Conservation (phyloP, 2,797 vertebrate genomes). For the Lacerta bilineata region DNA sequence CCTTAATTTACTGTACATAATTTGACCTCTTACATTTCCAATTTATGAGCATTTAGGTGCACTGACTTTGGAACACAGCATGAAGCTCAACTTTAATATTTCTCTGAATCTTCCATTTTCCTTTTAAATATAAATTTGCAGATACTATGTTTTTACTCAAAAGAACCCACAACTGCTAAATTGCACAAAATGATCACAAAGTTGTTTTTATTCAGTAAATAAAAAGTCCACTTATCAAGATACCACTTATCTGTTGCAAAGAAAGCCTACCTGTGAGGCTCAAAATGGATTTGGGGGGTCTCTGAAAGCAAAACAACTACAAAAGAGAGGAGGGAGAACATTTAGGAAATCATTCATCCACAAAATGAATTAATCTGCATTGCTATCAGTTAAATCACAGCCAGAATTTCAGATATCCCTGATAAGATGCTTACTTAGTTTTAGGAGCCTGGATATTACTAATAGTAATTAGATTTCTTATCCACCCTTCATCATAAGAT, state of each 20-base stretch:
- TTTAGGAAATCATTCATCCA: conserved; percentile 48
- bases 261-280: conserved; percentile 14
- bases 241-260: conserved; percentile 46
- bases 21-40: conserved; percentile 37
- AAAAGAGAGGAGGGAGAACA: conserved; percentile 16
- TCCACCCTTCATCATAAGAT: background rate
- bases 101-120: conserved; percentile 47
- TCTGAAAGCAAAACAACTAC: conserved; percentile 32
- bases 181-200: background rate
- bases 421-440: conserved; percentile 60
- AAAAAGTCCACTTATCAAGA: background rate
- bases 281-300: conserved; percentile 19
- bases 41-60: conserved; percentile 18
- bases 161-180: conserved; percentile 44
- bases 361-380: conserved; percentile 49
- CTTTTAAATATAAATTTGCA: conserved; percentile 42
- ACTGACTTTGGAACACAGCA: conserved; percentile 15
- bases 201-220: conserved; percentile 52
- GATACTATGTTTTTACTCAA: conserved; percentile 30
- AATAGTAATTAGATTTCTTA: conserved; percentile 26
- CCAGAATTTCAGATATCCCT: conserved; percentile 43
- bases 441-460: conserved; percentile 40
- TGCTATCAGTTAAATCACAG: conserved; percentile 59
- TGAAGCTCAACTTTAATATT: conserved; percentile 2
- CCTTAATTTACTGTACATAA: conserved; percentile 34